These are phyloP conservation scores for Dysmachus trigonus DNA, from an alignment of 2,888 invertebrate genomes.

Conservation along the genomic window DNA sequence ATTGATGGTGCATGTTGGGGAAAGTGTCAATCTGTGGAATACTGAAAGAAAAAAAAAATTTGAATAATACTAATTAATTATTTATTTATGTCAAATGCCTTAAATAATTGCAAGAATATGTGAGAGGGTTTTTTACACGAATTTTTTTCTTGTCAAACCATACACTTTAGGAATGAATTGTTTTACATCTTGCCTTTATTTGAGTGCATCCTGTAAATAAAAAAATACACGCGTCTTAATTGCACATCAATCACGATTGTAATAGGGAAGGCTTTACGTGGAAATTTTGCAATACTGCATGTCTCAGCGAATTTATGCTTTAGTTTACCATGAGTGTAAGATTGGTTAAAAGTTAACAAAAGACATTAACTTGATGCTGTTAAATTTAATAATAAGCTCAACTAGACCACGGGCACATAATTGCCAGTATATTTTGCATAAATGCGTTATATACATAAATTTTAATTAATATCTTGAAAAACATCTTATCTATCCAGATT, in stretches of 20 bases:
- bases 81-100: slow-evolving; percentile 27
- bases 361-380: neutral
- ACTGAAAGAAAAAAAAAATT: neutral
- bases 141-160: neutral
- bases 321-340: neutral
- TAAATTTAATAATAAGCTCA: neutral
- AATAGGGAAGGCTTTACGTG: neutral
- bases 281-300: neutral
- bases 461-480: too few relatives aligned
- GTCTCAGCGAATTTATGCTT: neutral
- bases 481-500: neutral
- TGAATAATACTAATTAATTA: neutral
- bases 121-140: neutral
- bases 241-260: neutral
- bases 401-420: neutral
- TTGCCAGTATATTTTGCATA: neutral
- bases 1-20: neutral
- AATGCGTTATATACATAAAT: neutral
- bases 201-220: slow-evolving; percentile 29
- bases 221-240: neutral
- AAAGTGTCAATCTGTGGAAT: slow-evolving; percentile 2
- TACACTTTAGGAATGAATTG: neutral
- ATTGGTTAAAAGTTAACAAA: neutral
- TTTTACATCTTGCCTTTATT: slow-evolving; percentile 23
- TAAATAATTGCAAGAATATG: slow-evolving; percentile 32